Evolutionary conservation across 2,797 vertebrate species (phyloP), one percentile per base, ranked within the genome.

Genomic region (Spea hammondii): DNA sequence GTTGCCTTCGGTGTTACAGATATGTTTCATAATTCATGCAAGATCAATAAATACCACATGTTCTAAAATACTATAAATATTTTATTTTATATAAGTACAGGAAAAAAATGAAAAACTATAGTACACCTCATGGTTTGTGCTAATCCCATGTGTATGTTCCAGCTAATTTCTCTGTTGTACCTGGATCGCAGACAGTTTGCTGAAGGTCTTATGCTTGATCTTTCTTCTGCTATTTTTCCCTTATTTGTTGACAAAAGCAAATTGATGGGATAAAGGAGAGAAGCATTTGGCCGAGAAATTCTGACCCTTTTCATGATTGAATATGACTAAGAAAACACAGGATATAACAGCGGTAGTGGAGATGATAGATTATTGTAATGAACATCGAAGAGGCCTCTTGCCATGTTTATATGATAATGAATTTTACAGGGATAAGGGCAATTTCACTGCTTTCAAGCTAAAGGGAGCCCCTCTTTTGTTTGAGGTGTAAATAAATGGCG

Each of bases 311-410:
- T 90, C 92, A 87, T 95, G 95, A 97, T 96, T 96, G 94, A 93
- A 95, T 96, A 95, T 96, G 90, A 95, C 92, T 93, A 95, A 91
- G 91, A 89, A 87, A 91, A 89, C 10, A 91, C 91, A 93, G 92
- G 93, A 92, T 93, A 92, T 91, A 87, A 32, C 32, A 90, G 90
- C 93, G 93, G 92, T 92, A 94, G 91, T 85, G 91, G 93, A 96
- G 95, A 95, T 97, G 95, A 97, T 96, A 95, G 95, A 97, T 97
- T 97, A 95, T 95, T 95, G 94, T 96, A 95, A 97, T 94, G 94
- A 93, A 91, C 92, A 74, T 91, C 92, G 93, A 85, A 90, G 88
- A 92, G 93, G 93, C 94, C 92, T 94, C 94, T 94, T 93, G 95
- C 94, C 95, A 94, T 95, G 93, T 96, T 97, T 97, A 97, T 97